Evolutionary conservation across 1,140 invertebrate genomes (phyloP).

Genomic region (Brachionus angularis): DNA sequence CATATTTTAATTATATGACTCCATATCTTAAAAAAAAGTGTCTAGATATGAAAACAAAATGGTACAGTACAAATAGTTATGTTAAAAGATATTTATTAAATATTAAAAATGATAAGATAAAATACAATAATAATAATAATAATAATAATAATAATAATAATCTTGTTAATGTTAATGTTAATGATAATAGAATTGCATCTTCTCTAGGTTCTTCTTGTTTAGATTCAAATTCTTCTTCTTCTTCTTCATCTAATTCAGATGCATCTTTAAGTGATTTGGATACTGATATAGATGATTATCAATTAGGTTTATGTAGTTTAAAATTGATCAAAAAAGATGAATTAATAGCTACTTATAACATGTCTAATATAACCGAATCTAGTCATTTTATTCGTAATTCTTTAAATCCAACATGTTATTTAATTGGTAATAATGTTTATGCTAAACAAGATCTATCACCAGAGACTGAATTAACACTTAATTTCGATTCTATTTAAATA

Average conservation of each 20-base stretch:
- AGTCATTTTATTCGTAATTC: not conserved
- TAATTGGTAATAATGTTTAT: not conserved
- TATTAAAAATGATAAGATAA: not conserved
- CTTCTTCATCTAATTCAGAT: not conserved
- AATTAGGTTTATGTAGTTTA: not conserved
- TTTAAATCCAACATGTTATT: not conserved
- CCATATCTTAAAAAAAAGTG: not conserved
- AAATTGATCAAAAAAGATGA: not conserved
- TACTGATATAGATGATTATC: not conserved
- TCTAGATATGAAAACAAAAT: not conserved
- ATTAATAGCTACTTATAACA: not conserved
- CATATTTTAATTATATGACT: not conserved
- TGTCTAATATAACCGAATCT: not conserved
- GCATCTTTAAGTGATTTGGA: not conserved
- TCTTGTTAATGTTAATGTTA: too few relatives aligned
- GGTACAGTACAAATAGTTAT: not conserved
- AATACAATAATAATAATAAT: too few relatives aligned
- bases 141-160: too few relatives aligned
- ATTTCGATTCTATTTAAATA: too few relatives aligned
- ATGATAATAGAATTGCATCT: too few relatives aligned
- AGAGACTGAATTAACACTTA: not conserved
- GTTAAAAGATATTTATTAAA: not conserved
- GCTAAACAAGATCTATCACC: not conserved
- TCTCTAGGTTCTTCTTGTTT: too few relatives aligned
- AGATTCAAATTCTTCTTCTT: not conserved